Evolutionary conservation across 2,797 vertebrate genomes (phyloP).

Genomic region (Phoebastria nigripes): DNA sequence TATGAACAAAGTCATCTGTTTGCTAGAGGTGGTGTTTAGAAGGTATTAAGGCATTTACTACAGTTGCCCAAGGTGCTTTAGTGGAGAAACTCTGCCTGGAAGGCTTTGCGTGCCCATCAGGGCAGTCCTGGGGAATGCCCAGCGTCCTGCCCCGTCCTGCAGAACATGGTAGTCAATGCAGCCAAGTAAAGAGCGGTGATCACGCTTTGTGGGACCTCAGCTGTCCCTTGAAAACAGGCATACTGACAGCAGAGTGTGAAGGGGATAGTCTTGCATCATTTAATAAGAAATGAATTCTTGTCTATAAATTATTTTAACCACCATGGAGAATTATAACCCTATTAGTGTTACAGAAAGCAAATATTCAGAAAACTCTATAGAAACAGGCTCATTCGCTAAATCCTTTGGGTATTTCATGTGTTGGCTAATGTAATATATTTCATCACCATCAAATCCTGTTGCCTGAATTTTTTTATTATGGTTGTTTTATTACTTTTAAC

Average conservation of each 20-base stretch:
- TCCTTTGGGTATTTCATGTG: background rate
- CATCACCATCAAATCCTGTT: background rate
- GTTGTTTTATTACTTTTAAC: background rate
- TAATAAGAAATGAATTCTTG: background rate
- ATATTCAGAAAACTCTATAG: background rate
- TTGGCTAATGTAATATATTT: background rate
- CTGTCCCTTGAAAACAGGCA: background rate
- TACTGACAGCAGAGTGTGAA: background rate
- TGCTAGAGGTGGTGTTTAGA: background rate
- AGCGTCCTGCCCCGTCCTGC: background rate
- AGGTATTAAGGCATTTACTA: background rate
- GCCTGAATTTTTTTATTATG: background rate
- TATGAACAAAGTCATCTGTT: background rate
- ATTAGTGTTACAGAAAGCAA: background rate
- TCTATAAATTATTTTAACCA: background rate
- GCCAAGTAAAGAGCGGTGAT: background rate
- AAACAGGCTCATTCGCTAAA: background rate
- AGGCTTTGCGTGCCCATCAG: background rate
- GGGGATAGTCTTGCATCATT: background rate
- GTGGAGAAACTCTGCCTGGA: background rate
- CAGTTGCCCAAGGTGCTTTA: background rate
- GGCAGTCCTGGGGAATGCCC: background rate
- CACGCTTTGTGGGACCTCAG: background rate
- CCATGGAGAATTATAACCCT: background rate
- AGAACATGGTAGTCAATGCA: fast-evolving